Percentiles rank a stretch among this genome's conserved stretches.
Conservation (phyloP, 2,888 invertebrate species). For the Oxytorus armatus region DNA sequence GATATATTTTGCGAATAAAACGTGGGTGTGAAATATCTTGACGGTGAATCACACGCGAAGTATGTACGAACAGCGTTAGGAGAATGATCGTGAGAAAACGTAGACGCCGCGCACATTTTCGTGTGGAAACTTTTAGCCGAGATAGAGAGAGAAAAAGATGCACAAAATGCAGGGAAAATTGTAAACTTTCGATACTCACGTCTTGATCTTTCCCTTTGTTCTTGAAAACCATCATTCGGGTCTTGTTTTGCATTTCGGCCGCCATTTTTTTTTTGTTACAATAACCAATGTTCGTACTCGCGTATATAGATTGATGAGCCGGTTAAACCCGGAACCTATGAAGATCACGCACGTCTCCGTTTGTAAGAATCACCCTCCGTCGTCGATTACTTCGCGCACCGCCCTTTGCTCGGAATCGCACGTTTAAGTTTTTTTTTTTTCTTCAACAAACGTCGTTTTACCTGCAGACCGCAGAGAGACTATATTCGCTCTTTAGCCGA, state of each 20-base stretch:
- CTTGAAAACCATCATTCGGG: constrained; percentile 97
- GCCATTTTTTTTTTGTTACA: constrained; percentile 88
- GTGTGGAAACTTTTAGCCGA: no score
- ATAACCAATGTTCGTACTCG: constrained; percentile 76
- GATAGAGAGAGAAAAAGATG: background rate
- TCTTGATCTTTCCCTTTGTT: constrained; percentile 99
- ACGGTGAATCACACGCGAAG: constrained; percentile 41
- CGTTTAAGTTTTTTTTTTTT: constrained; percentile 14
- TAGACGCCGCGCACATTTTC: no score
- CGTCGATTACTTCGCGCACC: constrained; percentile 74
- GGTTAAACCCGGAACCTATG: constrained; percentile 71
- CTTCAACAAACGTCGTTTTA: constrained; percentile 26
- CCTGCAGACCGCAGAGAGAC: constrained; percentile 46
- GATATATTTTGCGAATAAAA: no score
- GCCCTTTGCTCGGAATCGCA: constrained; percentile 44
- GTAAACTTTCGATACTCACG: constrained; percentile 88
- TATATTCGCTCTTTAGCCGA: constrained; percentile 45
- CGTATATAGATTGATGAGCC: constrained; percentile 75
- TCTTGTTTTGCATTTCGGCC: constrained; percentile 90
- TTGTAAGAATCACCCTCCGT: constrained; percentile 54
- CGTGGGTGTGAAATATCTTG: constrained; percentile 55
- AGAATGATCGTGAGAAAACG: constrained; percentile 4
- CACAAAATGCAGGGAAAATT: background rate
- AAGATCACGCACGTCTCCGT: constrained; percentile 67
- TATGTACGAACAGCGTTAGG: constrained; percentile 14